Evolutionary conservation across 1,140 invertebrate genomes (phyloP).

Genomic region (Ips typographus): DNA sequence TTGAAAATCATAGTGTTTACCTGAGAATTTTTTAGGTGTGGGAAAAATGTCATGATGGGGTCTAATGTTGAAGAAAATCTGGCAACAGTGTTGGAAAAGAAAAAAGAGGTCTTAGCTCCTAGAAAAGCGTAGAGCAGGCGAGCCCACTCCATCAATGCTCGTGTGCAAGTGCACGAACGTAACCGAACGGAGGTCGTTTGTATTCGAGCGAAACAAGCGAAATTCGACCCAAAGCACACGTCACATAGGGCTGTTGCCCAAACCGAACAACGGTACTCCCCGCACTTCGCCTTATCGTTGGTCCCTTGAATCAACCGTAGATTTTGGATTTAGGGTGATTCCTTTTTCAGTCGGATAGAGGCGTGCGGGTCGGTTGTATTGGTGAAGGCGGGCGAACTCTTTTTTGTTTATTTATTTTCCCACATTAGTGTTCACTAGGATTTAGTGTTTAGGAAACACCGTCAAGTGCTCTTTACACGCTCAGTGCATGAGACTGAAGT

Average conservation of each 20-base stretch:
- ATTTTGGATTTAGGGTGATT: constrained; percentile 41
- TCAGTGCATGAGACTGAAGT: constrained; percentile 20
- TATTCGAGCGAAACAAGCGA: constrained; percentile 22
- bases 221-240: constrained; percentile 19
- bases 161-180: constrained; percentile 23
- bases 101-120: constrained; percentile 22
- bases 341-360: constrained; percentile 42
- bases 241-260: constrained; percentile 4
- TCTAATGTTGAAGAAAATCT: not conserved
- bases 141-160: constrained; percentile 21
- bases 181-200: constrained; percentile 27
- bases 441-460: constrained; percentile 37
- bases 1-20: no score
- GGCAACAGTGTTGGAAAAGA: not conserved
- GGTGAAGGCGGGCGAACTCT: constrained; percentile 28
- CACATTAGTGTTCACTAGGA: constrained; percentile 36
- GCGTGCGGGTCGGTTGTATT: constrained; percentile 37
- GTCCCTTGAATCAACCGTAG: constrained; percentile 38
- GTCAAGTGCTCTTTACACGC: constrained; percentile 34
- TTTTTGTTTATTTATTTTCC: constrained; percentile 44
- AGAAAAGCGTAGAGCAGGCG: constrained; percentile 24
- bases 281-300: constrained; percentile 33
- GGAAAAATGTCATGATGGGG: no score
- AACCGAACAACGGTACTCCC: constrained; percentile 17
- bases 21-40: no score